phyloP scores from a whole-genome alignment of 2,888 invertebrate species.

The Tiliacea aurago region DNA sequence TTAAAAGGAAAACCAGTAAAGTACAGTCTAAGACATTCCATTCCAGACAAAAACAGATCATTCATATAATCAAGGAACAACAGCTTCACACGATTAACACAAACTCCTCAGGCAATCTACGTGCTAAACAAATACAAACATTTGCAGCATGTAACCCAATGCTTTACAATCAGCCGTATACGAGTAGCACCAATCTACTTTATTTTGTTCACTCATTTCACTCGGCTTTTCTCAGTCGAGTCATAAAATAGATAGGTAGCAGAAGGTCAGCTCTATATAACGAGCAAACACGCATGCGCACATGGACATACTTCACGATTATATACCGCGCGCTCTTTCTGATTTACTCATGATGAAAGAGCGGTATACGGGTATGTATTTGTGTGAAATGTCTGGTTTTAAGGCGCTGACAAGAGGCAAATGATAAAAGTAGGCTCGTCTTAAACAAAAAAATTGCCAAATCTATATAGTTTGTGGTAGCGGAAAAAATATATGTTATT shows the following conservation, averaged over 20 bases:
- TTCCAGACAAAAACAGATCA: background rate
- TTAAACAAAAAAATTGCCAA: too few species aligned
- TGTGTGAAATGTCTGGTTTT: background rate
- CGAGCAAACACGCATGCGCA: background rate
- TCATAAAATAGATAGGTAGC: background rate
- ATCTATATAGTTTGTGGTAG: too few species aligned
- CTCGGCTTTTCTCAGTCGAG: slow-evolving; percentile 8
- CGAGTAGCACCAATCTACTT: slow-evolving; percentile 42
- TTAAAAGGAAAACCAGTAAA: background rate
- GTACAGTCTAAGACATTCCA: background rate
- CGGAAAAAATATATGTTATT: too few species aligned
- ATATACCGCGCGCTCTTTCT: background rate
- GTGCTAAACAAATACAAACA: slow-evolving; percentile 23
- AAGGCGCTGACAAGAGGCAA: too few species aligned
- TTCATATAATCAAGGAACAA: background rate
- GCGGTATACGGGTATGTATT: background rate
- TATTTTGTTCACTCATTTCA: slow-evolving; percentile 50
- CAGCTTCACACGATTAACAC: background rate
- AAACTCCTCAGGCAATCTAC: background rate
- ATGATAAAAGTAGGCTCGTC: too few species aligned
- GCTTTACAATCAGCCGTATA: slow-evolving; percentile 46
- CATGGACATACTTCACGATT: background rate
- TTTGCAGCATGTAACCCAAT: slow-evolving; percentile 21
- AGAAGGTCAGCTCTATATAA: background rate
- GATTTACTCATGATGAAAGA: background rate